Evolutionary conservation across 2,797 vertebrate species (phyloP).

Genomic region (Halcyon chelicuti): DNA sequence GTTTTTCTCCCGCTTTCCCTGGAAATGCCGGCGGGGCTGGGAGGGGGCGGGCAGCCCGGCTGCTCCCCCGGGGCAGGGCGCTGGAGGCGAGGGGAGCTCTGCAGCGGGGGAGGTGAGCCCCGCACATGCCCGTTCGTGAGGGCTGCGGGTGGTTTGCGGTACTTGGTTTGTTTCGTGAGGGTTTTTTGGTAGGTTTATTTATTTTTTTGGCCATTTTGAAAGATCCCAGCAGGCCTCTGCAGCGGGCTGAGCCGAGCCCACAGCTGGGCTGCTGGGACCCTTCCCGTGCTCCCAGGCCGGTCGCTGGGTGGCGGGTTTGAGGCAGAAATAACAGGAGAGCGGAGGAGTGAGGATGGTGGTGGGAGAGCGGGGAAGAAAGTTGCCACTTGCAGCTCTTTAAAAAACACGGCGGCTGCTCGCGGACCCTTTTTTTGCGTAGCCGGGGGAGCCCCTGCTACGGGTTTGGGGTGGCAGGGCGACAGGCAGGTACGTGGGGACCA

Average conservation of each 20-base stretch:
- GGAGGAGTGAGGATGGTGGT: neutral
- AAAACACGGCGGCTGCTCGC: neutral
- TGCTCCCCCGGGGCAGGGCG: neutral
- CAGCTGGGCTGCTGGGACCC: constrained; percentile 29
- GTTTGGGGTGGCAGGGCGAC: neutral
- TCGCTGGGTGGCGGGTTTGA: constrained; percentile 72
- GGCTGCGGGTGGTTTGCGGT: neutral
- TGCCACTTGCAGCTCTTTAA: constrained; percentile 10
- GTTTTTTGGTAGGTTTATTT: neutral
- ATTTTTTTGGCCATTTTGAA: neutral
- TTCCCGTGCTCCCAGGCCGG: neutral
- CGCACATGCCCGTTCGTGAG: neutral
- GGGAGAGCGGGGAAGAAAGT: neutral
- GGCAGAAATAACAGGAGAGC: constrained; percentile 44
- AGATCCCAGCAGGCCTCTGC: neutral
- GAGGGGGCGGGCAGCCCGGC: neutral
- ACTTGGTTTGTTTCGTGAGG: accelerated
- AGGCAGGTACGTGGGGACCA: neutral
- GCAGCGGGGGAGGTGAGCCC: neutral
- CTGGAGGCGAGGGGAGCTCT: neutral
- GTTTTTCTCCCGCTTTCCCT: neutral
- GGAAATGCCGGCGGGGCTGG: neutral
- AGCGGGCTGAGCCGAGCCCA: neutral
- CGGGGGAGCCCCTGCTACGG: neutral
- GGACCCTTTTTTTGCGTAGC: neutral